A percentile compares a stretch with the other conserved stretches of the same genome.
Conservation (phyloP, 2,888 invertebrate species). For the Hypercompe scribonia region DNA sequence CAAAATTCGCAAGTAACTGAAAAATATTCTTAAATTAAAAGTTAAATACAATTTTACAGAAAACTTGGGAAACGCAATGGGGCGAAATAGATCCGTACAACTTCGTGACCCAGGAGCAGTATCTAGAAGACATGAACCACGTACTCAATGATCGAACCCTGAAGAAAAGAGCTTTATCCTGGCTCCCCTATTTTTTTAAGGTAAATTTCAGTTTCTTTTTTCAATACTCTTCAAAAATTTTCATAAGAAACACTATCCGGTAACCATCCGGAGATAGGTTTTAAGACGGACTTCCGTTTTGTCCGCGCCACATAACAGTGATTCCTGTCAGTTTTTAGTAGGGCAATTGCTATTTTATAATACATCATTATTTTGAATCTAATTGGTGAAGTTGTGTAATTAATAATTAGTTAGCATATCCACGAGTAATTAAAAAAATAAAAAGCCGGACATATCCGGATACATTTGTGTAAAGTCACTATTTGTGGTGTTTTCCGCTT, state of each 20-base stretch:
- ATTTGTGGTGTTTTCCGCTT: no score
- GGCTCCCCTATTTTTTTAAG: constrained; percentile 93
- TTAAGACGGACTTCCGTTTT: no score
- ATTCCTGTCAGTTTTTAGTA: no score
- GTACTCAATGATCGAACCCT: constrained; percentile 91
- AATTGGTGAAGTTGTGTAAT: no score
- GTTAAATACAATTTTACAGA: constrained; percentile 72
- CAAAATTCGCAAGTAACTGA: neutral
- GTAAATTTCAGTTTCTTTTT: constrained; percentile 67
- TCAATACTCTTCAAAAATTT: neutral
- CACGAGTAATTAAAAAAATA: no score
- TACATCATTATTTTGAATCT: no score
- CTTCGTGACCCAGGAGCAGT: constrained; percentile 93
- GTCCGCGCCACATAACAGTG: no score
- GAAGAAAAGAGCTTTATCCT: constrained; percentile 91
- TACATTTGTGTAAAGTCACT: neutral
- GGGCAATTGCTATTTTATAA: no score
- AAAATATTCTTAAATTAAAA: neutral
- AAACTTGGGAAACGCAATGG: constrained; percentile 94
- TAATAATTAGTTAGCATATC: no score
- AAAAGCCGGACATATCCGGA: neutral
- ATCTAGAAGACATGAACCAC: constrained; percentile 93
- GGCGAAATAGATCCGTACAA: constrained; percentile 93
- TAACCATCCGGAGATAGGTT: no score
- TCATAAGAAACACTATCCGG: neutral